Evolutionary conservation across 1,140 invertebrate species (phyloP).

Genomic region (Macrobrachium rosenbergii): DNA sequence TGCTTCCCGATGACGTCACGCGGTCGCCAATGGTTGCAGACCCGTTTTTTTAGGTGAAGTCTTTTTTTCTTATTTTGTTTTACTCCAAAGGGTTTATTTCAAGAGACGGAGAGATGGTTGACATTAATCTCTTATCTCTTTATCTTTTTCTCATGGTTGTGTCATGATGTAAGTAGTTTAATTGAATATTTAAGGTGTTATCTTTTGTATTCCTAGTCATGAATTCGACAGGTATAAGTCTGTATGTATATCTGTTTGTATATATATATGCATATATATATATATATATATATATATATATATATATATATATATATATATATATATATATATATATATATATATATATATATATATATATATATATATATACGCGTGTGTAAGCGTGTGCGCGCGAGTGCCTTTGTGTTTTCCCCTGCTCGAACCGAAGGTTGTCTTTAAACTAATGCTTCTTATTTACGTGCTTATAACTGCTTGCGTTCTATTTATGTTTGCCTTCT

Average conservation of each 20-base stretch:
- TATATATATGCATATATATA: conserved; percentile 23
- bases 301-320: conserved; percentile 9
- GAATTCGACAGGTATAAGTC: neutral
- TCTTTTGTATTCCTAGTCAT: neutral
- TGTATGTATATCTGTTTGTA: neutral
- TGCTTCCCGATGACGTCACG: too few relatives aligned
- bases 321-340: conserved; percentile 18
- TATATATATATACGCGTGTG: neutral
- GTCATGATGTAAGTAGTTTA: too few relatives aligned
- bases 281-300: conserved; percentile 21
- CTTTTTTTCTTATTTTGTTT: too few relatives aligned
- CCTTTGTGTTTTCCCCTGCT: too few relatives aligned
- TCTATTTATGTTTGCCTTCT: too few relatives aligned
- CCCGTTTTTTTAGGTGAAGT: too few relatives aligned
- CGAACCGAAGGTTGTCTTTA: too few relatives aligned
- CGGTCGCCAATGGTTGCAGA: too few relatives aligned
- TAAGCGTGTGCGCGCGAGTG: too few relatives aligned
- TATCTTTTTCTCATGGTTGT: neutral
- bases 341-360: conserved; percentile 28
- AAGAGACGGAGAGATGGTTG: neutral
- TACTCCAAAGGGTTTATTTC: neutral
- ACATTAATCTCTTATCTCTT: neutral
- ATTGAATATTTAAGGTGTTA: neutral
- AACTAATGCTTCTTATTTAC: neutral
- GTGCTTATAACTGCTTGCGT: too few relatives aligned